phyloP scores from a whole-genome alignment of 2,888 invertebrate species.

The Amblyjoppa fuscipennis region DNA sequence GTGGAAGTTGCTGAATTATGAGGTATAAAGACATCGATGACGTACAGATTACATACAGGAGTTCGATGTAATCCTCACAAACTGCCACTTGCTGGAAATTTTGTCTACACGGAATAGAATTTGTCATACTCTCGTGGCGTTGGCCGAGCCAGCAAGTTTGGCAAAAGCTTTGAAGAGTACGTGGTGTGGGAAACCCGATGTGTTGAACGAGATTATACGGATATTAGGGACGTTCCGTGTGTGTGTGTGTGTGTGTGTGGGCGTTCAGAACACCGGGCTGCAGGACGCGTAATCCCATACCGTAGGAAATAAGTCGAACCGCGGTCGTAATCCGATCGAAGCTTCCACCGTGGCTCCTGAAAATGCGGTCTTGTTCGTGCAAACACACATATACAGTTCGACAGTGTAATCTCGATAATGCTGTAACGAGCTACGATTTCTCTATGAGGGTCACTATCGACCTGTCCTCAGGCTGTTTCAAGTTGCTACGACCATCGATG shows the following conservation, averaged over 20 bases:
- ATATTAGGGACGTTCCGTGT: slow-evolving; percentile 53
- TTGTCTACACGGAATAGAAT: slow-evolving; percentile 57
- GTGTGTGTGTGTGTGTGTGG: neutral
- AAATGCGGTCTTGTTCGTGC: slow-evolving; percentile 51
- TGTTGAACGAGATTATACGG: slow-evolving; percentile 68
- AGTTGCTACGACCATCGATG: neutral
- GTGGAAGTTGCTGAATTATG: neutral
- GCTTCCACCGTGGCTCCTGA: slow-evolving; percentile 44
- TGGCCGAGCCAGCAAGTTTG: slow-evolving; percentile 44
- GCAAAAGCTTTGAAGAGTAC: slow-evolving; percentile 53
- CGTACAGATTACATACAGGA: slow-evolving; percentile 23
- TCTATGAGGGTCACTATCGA: slow-evolving; percentile 27
- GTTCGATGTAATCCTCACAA: slow-evolving; percentile 50
- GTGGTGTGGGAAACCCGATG: slow-evolving; percentile 47
- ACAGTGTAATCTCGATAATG: slow-evolving; percentile 58
- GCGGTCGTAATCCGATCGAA: slow-evolving; percentile 69
- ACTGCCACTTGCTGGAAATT: slow-evolving; percentile 53
- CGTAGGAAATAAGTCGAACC: slow-evolving; percentile 68
- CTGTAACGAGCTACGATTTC: slow-evolving; percentile 53
- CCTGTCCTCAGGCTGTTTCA: slow-evolving; percentile 6
- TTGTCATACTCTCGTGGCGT: slow-evolving; percentile 58
- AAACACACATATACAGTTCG: slow-evolving; percentile 10
- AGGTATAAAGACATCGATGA: slow-evolving; percentile 30
- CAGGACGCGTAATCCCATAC: slow-evolving; percentile 38
- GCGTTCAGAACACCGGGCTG: slow-evolving; percentile 25